Conservation (phyloP, 2,888 invertebrate genomes). For the Drosophila colorata region DNA sequence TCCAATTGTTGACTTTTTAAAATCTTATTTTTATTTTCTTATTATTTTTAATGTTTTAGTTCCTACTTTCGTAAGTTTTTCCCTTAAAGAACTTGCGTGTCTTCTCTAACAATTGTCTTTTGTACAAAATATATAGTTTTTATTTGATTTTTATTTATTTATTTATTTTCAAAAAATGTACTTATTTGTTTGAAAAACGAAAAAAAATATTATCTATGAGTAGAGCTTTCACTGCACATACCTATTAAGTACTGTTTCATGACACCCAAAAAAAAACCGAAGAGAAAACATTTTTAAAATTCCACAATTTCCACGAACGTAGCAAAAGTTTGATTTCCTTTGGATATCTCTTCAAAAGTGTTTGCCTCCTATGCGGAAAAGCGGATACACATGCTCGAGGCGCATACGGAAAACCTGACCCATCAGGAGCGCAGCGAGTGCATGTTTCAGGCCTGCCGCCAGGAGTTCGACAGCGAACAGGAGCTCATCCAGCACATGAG, state of each 20-base stretch:
- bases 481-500: slow-evolving; percentile 75
- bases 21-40: no score
- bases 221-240: background rate
- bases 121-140: no score
- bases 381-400: slow-evolving; percentile 80
- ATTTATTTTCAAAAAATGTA: no score
- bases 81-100: no score
- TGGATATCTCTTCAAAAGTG: slow-evolving; percentile 51
- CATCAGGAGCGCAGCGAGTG: slow-evolving; percentile 81
- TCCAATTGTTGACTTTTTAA: no score
- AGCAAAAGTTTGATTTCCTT: background rate
- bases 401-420: slow-evolving; percentile 77
- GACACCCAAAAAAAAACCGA: slow-evolving; percentile 13
- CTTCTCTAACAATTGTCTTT: no score
- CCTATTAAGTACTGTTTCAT: slow-evolving; percentile 20
- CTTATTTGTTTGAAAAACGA: no score
- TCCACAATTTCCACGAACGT: background rate
- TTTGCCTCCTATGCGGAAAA: slow-evolving; percentile 81
- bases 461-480: slow-evolving; percentile 68
- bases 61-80: no score
- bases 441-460: slow-evolving; percentile 76
- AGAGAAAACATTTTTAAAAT: background rate
- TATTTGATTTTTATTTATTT: no score
- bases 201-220: no score
- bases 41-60: no score